Conservation (phyloP, 2,797 vertebrate genomes). For the Alca torda region DNA sequence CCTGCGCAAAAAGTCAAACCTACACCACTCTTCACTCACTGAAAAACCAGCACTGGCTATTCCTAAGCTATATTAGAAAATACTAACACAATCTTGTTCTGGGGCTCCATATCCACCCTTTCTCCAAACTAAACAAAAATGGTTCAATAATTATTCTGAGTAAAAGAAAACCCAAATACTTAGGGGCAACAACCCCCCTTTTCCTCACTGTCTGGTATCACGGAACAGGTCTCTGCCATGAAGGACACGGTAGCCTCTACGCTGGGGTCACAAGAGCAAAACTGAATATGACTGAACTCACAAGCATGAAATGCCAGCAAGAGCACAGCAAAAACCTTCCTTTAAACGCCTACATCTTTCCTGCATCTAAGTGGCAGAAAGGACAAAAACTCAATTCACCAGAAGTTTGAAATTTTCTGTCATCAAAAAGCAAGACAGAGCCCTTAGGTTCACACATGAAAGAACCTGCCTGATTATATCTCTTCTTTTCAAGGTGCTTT, state of each 20-base stretch:
- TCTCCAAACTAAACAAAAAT: not conserved
- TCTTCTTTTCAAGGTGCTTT: not conserved
- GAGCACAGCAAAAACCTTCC: not conserved
- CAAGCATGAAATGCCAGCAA: not conserved
- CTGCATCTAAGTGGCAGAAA: not conserved
- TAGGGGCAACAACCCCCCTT: not conserved
- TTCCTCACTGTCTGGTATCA: not conserved
- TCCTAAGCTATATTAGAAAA: not conserved
- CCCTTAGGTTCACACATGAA: not conserved
- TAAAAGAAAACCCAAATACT: not conserved
- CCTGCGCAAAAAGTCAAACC: not conserved
- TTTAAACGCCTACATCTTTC: not conserved
- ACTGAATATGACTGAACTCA: not conserved
- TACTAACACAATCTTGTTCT: not conserved
- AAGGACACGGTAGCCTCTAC: rapidly evolving
- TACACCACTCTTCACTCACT: not conserved
- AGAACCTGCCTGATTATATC: not conserved
- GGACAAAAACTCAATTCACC: not conserved
- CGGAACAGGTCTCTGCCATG: not conserved
- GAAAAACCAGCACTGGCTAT: not conserved
- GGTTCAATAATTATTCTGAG: not conserved
- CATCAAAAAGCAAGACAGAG: not conserved
- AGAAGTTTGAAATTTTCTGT: not conserved
- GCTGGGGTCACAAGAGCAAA: not conserved
- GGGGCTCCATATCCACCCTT: not conserved